Percentiles rank a stretch among this genome's conserved stretches.
phyloP scores from a whole-genome alignment of 1,140 invertebrate genomes.

The Lineus longissimus region DNA sequence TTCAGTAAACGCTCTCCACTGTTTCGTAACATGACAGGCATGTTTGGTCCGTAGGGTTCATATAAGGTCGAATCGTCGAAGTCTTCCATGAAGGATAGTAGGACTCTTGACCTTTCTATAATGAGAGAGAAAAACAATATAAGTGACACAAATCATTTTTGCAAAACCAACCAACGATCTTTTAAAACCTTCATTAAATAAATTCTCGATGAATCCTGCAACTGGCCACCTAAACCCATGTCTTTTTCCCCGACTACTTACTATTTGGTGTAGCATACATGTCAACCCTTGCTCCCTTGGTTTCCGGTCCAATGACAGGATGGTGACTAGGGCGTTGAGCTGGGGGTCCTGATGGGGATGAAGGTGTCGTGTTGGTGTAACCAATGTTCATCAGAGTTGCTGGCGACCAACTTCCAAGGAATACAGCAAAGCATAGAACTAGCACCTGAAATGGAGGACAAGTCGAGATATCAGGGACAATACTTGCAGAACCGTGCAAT shows the following conservation, averaged over 20 bases:
- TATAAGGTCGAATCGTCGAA: constrained; percentile 1
- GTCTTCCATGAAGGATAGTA: not conserved
- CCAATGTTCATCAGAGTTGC: constrained; percentile 42
- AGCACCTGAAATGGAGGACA: constrained; percentile 41
- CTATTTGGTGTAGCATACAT: constrained; percentile 14
- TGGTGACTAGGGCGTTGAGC: not conserved
- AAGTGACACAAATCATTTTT: too few relatives aligned
- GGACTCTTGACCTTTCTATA: constrained; percentile 7
- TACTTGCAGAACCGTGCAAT: too few relatives aligned
- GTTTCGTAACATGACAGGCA: not conserved
- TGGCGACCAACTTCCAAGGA: constrained; percentile 50
- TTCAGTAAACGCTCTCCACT: too few relatives aligned
- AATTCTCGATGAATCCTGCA: too few relatives aligned
- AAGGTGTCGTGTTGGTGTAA: constrained; percentile 22
- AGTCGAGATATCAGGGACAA: too few relatives aligned
- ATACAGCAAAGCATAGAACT: constrained; percentile 53
- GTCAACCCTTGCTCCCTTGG: not conserved
- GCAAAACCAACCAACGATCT: too few relatives aligned
- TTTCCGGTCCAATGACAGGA: constrained; percentile 11
- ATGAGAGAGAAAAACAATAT: not conserved
- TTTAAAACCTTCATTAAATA: too few relatives aligned
- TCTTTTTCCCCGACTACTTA: constrained; percentile 4
- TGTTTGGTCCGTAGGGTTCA: not conserved
- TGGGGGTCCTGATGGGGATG: not conserved
- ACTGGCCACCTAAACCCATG: too few relatives aligned